Evolutionary conservation across 2,888 invertebrate genomes (phyloP).

Genomic region (Chalcis sispes): DNA sequence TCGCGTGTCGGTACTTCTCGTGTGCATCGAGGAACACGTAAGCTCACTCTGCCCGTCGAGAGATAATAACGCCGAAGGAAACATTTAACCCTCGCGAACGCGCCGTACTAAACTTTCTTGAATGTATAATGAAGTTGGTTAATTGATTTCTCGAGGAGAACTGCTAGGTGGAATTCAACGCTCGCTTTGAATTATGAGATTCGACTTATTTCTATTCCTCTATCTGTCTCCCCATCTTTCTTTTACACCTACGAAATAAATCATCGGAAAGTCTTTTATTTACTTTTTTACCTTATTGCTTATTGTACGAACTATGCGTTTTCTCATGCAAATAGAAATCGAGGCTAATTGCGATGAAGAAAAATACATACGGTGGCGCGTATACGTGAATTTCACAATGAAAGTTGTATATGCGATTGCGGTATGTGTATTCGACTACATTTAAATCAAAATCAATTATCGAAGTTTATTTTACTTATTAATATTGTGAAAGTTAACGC

Average conservation of each 20-base stretch:
- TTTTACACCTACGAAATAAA: too few relatives aligned
- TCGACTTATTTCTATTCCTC: neutral
- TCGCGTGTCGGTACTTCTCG: neutral
- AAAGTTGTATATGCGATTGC: constrained; percentile 9
- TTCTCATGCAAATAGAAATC: constrained; percentile 16
- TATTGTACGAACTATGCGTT: neutral
- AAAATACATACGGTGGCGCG: neutral
- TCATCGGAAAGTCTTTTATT: too few relatives aligned
- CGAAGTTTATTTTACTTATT: constrained; percentile 20
- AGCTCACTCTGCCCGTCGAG: neutral
- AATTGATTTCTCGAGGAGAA: constrained; percentile 27
- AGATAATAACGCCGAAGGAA: constrained; percentile 15
- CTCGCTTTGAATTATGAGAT: neutral
- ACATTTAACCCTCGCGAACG: constrained; percentile 2
- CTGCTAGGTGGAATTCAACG: neutral
- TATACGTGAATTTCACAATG: constrained; percentile 16
- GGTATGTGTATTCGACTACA: neutral
- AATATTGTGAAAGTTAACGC: constrained; percentile 20
- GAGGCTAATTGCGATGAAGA: neutral
- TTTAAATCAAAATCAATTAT: constrained; percentile 8
- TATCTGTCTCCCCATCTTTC: too few relatives aligned
- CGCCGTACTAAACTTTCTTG: constrained; percentile 19
- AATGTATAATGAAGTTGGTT: constrained; percentile 40
- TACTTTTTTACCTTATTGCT: neutral
- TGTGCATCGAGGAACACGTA: neutral